These are phyloP conservation scores for Bufo gargarizans DNA, from an alignment of 2,113 vertebrate species.

Conservation along the genomic window DNA sequence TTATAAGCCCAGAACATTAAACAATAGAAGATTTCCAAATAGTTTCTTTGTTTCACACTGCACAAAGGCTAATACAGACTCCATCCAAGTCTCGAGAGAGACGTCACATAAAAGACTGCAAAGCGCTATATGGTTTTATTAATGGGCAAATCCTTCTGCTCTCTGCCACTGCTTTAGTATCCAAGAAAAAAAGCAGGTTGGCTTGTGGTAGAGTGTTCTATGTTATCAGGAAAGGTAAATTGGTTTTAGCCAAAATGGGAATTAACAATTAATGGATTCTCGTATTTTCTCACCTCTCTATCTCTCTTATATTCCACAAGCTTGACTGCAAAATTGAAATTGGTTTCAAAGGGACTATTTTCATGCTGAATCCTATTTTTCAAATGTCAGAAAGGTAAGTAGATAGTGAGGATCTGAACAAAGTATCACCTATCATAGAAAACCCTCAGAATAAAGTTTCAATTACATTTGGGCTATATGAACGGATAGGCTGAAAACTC, in stretches of 20 bases:
- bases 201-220: conserved; percentile 39
- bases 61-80: conserved; percentile 28
- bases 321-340: conserved; percentile 57
- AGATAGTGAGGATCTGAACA: conserved; percentile 54
- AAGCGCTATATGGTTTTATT: conserved; percentile 31
- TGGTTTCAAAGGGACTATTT: conserved; percentile 58
- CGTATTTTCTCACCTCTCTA: conserved; percentile 53
- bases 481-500: conserved; percentile 34
- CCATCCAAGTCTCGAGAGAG: neutral
- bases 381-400: conserved; percentile 58
- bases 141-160: conserved; percentile 28
- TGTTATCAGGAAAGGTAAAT: conserved; percentile 52
- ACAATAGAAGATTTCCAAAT: conserved; percentile 16
- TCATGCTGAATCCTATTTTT: conserved; percentile 58
- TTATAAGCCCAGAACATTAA: neutral
- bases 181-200: conserved; percentile 33
- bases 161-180: conserved; percentile 13
- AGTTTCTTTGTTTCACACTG: conserved; percentile 23
- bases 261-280: conserved; percentile 58
- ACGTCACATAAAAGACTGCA: neutral
- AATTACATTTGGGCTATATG: conserved; percentile 52
- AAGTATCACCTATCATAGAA: conserved; percentile 52
- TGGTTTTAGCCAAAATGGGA: conserved; percentile 57
- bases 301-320: conserved; percentile 49
- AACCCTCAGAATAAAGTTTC: conserved; percentile 53